Percentiles rank a stretch among this genome's conserved stretches.
These are phyloP conservation scores for Pseudolycoriella hygida DNA, from an alignment of 2,888 invertebrate species.

Conservation along the genomic window DNA sequence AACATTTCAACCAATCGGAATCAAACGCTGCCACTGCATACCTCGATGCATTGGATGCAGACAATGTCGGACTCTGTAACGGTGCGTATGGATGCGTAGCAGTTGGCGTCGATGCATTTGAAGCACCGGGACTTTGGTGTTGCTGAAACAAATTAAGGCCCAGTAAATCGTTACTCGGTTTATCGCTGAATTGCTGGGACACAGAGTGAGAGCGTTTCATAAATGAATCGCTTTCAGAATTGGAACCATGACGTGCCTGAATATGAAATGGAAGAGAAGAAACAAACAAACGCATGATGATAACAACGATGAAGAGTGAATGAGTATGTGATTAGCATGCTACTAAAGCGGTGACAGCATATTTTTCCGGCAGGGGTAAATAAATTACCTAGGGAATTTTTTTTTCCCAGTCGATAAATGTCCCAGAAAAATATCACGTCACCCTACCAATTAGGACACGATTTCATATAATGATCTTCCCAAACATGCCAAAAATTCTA, in stretches of 20 bases:
- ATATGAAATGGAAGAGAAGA: conserved; percentile 6
- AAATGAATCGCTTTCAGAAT: conserved; percentile 42
- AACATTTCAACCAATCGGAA: neutral
- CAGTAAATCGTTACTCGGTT: conserved; percentile 59
- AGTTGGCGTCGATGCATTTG: conserved; percentile 40
- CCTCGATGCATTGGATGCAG: conserved; percentile 50
- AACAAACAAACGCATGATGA: conserved; percentile 3
- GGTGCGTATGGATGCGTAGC: conserved; percentile 67
- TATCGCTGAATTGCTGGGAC: conserved; percentile 50
- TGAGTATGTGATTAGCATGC: neutral
- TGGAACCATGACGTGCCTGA: conserved; percentile 47
- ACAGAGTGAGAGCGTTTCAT: conserved; percentile 58
- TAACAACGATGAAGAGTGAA: conserved; percentile 4
- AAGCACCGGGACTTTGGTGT: conserved; percentile 59
- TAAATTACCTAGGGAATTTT: neutral
- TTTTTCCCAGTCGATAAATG: too few relatives aligned
- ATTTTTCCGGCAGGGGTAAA: too few relatives aligned
- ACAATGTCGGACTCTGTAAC: conserved; percentile 53
- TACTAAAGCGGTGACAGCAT: too few relatives aligned
- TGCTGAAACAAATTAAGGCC: conserved; percentile 53
- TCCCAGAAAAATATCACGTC: too few relatives aligned
- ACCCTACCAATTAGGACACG: too few relatives aligned
- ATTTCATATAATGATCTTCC: too few relatives aligned
- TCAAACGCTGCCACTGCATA: conserved; percentile 16
- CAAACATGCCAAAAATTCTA: too few relatives aligned